Evolutionary conservation across 2,797 vertebrate genomes (phyloP).

Genomic region (Scyliorhinus canicula): DNA sequence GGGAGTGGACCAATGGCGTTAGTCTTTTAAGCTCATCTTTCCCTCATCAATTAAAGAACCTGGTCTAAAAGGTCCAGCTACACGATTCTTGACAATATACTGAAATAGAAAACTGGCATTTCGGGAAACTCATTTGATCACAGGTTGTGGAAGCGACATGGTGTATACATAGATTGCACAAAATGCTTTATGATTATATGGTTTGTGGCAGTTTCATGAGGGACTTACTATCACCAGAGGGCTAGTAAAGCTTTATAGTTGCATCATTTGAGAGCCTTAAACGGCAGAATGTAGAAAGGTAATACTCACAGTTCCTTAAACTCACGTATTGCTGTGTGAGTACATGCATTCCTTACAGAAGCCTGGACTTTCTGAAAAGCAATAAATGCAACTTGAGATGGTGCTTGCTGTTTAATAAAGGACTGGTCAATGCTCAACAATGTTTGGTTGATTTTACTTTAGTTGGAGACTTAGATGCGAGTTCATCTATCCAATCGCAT

Average conservation of each 20-base stretch:
- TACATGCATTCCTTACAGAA: neutral
- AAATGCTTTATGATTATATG: neutral
- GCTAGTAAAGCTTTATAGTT: slow-evolving; percentile 30
- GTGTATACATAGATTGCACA: neutral
- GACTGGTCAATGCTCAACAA: neutral
- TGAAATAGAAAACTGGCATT: neutral
- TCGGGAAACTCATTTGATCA: neutral
- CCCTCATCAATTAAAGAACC: neutral
- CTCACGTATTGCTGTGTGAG: neutral
- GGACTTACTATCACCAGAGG: neutral
- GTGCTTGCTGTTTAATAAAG: neutral
- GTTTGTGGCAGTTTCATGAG: neutral
- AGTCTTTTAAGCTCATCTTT: neutral
- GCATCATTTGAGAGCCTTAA: slow-evolving; percentile 15
- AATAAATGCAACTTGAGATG: slow-evolving; percentile 14
- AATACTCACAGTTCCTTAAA: slow-evolving; percentile 26
- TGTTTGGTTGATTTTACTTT: neutral
- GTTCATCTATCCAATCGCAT: neutral
- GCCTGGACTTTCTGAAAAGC: neutral
- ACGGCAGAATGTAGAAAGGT: neutral
- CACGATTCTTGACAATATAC: neutral
- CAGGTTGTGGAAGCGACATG: neutral
- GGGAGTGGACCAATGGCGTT: neutral
- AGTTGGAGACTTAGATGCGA: neutral
- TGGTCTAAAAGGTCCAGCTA: neutral